A percentile compares a stretch with the other conserved stretches of the same genome.
phyloP scores from a whole-genome alignment of 1,140 invertebrate genomes.

The Drosophila funebris region DNA sequence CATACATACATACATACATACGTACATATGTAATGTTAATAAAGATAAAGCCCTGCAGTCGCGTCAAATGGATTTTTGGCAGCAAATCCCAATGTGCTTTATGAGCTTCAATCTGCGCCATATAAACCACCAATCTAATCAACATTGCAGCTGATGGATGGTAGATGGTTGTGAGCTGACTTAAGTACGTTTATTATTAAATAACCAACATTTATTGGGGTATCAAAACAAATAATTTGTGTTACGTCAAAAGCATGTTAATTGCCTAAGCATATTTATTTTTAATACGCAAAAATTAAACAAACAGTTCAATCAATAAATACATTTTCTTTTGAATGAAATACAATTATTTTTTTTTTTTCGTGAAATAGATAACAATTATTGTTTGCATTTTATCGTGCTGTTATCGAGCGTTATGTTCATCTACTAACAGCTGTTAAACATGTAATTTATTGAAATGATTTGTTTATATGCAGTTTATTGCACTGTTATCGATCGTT shows the following conservation, averaged over 20 bases:
- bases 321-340: not conserved
- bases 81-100: constrained; percentile 12
- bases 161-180: not conserved
- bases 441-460: not conserved
- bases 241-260: not conserved
- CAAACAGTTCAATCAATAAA: not conserved
- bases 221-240: constrained; percentile 8
- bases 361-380: not conserved
- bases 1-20: not conserved
- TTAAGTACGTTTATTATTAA: not conserved
- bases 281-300: not conserved
- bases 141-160: constrained; percentile 16
- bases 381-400: not conserved
- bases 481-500: not conserved
- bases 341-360: not conserved
- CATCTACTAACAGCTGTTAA: not conserved
- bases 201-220: not conserved
- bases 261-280: not conserved
- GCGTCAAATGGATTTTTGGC: constrained; percentile 8
- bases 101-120: constrained; percentile 21
- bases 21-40: constrained; percentile 35
- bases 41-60: constrained; percentile 53
- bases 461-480: too few species aligned
- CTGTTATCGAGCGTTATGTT: not conserved
- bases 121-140: constrained; percentile 44